Evolutionary conservation across 2,797 vertebrate genomes (phyloP), one percentile per base, ranked within the genome.

Genomic region (Chelon labrosus): DNA sequence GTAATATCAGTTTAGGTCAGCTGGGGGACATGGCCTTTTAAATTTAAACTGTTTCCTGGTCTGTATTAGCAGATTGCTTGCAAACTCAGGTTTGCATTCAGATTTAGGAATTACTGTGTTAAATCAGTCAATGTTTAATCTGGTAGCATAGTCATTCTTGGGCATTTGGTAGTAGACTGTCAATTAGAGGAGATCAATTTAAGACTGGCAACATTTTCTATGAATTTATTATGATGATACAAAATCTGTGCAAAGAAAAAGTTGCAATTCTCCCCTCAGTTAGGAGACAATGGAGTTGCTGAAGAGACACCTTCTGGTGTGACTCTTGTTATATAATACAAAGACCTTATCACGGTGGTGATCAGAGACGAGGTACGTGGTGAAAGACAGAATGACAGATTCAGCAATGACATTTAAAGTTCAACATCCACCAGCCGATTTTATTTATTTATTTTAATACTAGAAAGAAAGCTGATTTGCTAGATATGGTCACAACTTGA

Each of bases 381-480:
- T 61, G 62, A 77, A 73, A 83, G 77, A 81, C 77, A 75, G 70
- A 82, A 75, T 77, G 65, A 79, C 73, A 70, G 63, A 85, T 80
- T 82, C 65, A 58, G 61, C 67, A 70, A 54, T 88, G 88, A 65
- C 84, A 86, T 87, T 86, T 88, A 89, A 89, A 88, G 80, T 90
- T 90, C 86, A 86, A 42, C 80, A 70, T 77, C 63, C 38, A 70
- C 19, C 42, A 57, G 46, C 44, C 10, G 11, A 70, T 54, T 73
- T 76, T 68, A 72, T 75, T 49, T 75, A 39, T 85, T 75, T 56
- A 10, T 10, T 47, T 47, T 3, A 47, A 19, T 19, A 46, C 61
- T 19, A 65, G 82, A 81, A 31, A 44, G 42, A 44, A 44, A 17
- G 42, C 16, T 44, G 42, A 44, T 44, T 44, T 10, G 50, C 61